These are phyloP conservation scores for Oligia strigilis DNA, from an alignment of 2,888 invertebrate species.

Conservation along the genomic window DNA sequence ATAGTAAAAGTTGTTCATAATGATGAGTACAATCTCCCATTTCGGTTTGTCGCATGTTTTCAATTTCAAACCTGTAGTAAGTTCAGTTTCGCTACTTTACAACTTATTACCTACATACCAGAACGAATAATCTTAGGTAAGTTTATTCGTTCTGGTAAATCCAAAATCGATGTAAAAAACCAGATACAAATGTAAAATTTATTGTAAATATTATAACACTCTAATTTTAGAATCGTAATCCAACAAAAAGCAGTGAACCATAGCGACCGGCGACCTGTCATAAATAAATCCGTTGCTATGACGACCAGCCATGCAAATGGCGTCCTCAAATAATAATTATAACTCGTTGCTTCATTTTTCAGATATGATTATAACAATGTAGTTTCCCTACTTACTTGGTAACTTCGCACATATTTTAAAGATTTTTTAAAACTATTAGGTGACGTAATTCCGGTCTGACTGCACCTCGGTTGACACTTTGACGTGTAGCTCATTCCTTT, in stretches of 20 bases:
- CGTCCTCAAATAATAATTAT: constrained; percentile 58
- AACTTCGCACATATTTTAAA: no score
- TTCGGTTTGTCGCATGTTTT: no score
- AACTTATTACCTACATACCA: not conserved
- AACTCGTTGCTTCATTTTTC: no score
- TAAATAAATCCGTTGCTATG: constrained; percentile 47
- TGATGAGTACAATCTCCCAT: no score
- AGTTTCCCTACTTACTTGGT: no score
- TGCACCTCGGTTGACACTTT: no score
- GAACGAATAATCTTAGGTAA: not conserved
- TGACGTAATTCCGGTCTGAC: no score
- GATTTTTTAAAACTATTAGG: no score
- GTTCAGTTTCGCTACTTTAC: not conserved
- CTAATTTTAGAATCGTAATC: not conserved
- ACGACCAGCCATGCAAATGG: constrained; percentile 67
- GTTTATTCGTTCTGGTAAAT: not conserved
- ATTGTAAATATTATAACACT: not conserved
- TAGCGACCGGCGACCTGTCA: constrained; percentile 44
- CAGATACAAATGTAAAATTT: not conserved
- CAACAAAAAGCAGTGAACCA: constrained; percentile 20
- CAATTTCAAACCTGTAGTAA: not conserved
- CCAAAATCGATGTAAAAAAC: not conserved
- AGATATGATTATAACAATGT: no score
- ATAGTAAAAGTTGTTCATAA: no score
- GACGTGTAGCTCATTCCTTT: no score